Conservation (phyloP, 1,140 invertebrate genomes). For the Drosophila nebulosa region DNA sequence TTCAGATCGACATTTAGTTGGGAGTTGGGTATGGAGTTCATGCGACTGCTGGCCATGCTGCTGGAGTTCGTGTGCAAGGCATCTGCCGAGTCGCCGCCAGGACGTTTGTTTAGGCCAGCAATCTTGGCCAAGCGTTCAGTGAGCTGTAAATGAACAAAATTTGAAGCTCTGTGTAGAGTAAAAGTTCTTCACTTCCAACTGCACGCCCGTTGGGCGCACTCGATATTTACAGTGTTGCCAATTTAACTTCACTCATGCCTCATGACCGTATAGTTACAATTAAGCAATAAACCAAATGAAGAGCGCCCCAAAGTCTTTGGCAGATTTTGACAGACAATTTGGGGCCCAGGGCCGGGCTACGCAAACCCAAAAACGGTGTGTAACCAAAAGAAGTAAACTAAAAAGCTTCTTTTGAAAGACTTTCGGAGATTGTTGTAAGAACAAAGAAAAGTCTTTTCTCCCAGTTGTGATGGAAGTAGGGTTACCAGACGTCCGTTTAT, state of each 20-base stretch:
- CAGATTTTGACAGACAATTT: conserved; percentile 1
- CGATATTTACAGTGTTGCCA: conserved; percentile 20
- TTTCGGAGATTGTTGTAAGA: too few species aligned
- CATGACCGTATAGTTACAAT: conserved; percentile 44
- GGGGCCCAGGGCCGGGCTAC: background rate
- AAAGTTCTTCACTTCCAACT: background rate
- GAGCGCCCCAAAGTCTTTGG: conserved; percentile 34
- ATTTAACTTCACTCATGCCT: conserved; percentile 43
- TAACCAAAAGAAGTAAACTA: too few species aligned
- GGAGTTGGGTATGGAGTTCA: conserved; percentile 71
- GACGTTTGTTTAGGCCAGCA: conserved; percentile 64
- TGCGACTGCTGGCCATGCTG: conserved; percentile 63
- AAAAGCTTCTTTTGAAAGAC: too few species aligned
- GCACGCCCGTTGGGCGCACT: conserved; percentile 12
- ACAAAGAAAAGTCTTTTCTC: too few species aligned
- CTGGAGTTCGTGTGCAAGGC: conserved; percentile 40
- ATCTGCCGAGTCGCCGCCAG: conserved; percentile 23
- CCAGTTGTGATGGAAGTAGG: too few species aligned
- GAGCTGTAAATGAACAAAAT: conserved; percentile 35
- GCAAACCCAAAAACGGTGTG: background rate
- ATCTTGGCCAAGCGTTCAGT: conserved; percentile 73
- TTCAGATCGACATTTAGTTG: conserved; percentile 72
- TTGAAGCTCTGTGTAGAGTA: background rate
- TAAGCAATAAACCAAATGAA: conserved; percentile 57
- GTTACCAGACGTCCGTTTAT: too few species aligned